A percentile compares a stretch with the other conserved stretches of the same genome.
Conservation (phyloP, 2,888 invertebrate species). For the Drosophila pullipes region DNA sequence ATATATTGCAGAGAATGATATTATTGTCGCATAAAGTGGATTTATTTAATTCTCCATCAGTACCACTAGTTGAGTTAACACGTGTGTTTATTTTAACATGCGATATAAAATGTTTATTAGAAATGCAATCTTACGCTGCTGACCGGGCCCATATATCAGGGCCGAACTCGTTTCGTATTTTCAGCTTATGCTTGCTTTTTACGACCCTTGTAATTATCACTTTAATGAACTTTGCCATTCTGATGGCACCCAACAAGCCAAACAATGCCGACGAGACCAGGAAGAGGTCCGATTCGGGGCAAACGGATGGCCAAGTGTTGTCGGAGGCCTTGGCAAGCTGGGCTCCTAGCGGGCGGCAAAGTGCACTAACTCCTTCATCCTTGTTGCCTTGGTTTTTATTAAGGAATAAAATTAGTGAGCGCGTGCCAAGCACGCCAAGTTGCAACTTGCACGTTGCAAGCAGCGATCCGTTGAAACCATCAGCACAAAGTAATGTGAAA, state of each 20-base stretch:
- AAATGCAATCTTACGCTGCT: slow-evolving; percentile 22
- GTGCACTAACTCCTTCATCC: slow-evolving; percentile 41
- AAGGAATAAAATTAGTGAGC: slow-evolving; percentile 79
- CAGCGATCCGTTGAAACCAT: slow-evolving; percentile 25
- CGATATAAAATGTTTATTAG: slow-evolving; percentile 17
- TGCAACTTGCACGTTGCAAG: slow-evolving; percentile 47
- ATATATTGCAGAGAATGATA: neutral
- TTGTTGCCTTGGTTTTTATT: slow-evolving; percentile 66
- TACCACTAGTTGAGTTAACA: neutral
- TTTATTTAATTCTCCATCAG: too few species aligned
- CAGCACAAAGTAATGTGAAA: slow-evolving; percentile 62
- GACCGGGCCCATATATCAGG: slow-evolving; percentile 5
- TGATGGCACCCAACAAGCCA: slow-evolving; percentile 59
- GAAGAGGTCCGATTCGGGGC: slow-evolving; percentile 14
- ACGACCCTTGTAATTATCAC: slow-evolving; percentile 78
- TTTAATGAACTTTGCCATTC: slow-evolving; percentile 79
- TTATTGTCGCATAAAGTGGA: neutral
- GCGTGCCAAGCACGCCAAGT: slow-evolving; percentile 74
- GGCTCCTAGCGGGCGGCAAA: slow-evolving; percentile 9
- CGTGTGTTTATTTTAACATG: neutral
- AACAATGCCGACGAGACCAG: slow-evolving; percentile 42
- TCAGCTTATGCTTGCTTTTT: slow-evolving; percentile 46
- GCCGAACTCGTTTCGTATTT: slow-evolving; percentile 14
- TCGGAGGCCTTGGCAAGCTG: slow-evolving; percentile 21
- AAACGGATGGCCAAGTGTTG: slow-evolving; percentile 2